A percentile compares a stretch with the other conserved stretches of the same genome.
Conservation (phyloP, 2,797 vertebrate genomes). For the Girardinus metallicus region DNA sequence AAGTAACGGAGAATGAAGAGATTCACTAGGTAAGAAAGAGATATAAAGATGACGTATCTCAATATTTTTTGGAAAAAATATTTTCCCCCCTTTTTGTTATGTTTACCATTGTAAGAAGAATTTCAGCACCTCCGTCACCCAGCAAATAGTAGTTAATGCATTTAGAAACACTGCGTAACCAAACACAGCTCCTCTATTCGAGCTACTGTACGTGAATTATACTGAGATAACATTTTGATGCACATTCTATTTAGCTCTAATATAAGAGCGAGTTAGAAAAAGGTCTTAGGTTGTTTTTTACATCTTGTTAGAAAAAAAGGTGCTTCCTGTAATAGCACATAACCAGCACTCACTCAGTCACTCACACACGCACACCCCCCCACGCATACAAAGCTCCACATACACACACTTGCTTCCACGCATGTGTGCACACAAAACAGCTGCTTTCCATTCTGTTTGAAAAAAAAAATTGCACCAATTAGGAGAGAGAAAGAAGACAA, state of each 20-base stretch:
- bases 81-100: constrained; percentile 19
- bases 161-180: constrained; percentile 40
- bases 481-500: constrained; percentile 59
- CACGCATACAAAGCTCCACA: constrained; percentile 14
- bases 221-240: constrained; percentile 52
- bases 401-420: constrained; percentile 4
- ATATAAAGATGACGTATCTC: constrained; percentile 23
- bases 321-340: constrained; percentile 59
- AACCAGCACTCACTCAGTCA: constrained; percentile 37
- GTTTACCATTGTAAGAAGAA: constrained; percentile 36
- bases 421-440: constrained; percentile 34
- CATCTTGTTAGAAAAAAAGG: constrained; percentile 69
- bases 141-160: constrained; percentile 56
- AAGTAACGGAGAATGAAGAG: constrained; percentile 11
- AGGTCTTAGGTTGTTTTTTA: constrained; percentile 73
- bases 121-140: constrained; percentile 45
- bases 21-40: constrained; percentile 31
- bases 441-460: constrained; percentile 71
- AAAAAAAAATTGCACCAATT: constrained; percentile 72
- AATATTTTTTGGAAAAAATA: constrained; percentile 27
- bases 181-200: constrained; percentile 46
- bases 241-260: constrained; percentile 62
- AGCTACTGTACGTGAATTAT: constrained; percentile 43
- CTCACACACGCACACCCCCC: constrained; percentile 11
- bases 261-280: constrained; percentile 61